Evolutionary conservation across 2,797 vertebrate genomes (phyloP).

Genomic region (Mormyrus proboscirostris): DNA sequence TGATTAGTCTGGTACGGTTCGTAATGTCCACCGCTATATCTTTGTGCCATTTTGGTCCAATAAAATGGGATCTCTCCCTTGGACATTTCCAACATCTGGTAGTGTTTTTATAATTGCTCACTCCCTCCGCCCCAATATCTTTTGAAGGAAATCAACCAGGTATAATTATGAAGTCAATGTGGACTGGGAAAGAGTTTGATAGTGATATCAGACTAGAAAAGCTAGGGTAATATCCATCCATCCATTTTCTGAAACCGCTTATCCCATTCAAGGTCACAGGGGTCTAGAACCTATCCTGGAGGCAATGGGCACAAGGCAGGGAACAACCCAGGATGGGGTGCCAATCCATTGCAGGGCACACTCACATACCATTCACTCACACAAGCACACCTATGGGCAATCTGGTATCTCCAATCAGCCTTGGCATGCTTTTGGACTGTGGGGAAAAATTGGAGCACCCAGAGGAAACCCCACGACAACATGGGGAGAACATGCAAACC

Average conservation of each 20-base stretch:
- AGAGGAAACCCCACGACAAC: background rate
- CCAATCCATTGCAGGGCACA: background rate
- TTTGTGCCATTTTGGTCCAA: slow-evolving; percentile 31
- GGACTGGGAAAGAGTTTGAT: slow-evolving; percentile 36
- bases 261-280: background rate
- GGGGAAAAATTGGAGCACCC: background rate
- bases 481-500: background rate
- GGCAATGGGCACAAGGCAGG: background rate
- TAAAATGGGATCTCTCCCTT: slow-evolving; percentile 29
- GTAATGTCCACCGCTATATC: background rate
- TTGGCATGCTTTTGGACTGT: background rate
- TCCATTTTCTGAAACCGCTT: background rate
- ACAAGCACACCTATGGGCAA: background rate
- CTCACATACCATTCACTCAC: background rate
- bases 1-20: background rate
- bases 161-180: slow-evolving; percentile 37
- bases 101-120: slow-evolving; percentile 43
- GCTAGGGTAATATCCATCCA: background rate
- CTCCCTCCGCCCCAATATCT: slow-evolving; percentile 31
- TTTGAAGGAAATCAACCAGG: slow-evolving; percentile 37
- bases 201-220: slow-evolving; percentile 16
- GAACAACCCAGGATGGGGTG: background rate
- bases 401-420: background rate
- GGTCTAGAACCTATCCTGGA: background rate
- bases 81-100: slow-evolving; percentile 51